Percentiles rank a stretch among this genome's conserved stretches.
phyloP scores from a whole-genome alignment of 2,888 invertebrate genomes.

The Chloroclystis v-ata region DNA sequence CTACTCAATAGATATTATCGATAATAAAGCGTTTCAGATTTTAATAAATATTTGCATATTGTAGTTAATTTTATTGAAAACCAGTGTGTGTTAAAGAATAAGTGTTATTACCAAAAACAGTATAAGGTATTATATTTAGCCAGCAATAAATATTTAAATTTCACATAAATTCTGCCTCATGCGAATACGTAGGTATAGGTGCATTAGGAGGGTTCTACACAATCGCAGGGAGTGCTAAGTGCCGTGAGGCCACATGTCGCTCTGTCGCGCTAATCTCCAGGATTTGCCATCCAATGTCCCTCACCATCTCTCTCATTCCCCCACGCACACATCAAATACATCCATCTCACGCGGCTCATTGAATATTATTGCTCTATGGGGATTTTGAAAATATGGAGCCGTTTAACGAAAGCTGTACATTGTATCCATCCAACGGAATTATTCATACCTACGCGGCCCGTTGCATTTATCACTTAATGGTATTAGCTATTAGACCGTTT shows the following conservation, averaged over 20 bases:
- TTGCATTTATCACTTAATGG: conserved; percentile 78
- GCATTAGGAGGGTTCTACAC: conserved; percentile 39
- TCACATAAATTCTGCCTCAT: conserved; percentile 46
- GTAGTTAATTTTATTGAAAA: no score
- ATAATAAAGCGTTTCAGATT: background rate
- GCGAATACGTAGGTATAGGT: conserved; percentile 41
- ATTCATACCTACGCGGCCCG: conserved; percentile 73
- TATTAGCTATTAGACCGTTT: conserved; percentile 74
- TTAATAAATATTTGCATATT: no score
- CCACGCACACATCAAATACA: conserved; percentile 42
- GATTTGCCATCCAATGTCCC: conserved; percentile 75
- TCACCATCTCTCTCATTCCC: conserved; percentile 50
- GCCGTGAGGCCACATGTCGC: conserved; percentile 76
- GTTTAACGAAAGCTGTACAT: conserved; percentile 76
- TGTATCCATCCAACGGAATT: conserved; percentile 75
- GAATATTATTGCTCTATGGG: conserved; percentile 78
- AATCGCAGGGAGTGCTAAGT: conserved; percentile 61
- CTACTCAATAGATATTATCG: background rate
- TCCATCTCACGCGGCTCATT: conserved; percentile 69
- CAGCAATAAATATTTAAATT: conserved; percentile 27
- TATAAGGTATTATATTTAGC: no score
- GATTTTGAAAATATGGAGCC: conserved; percentile 78
- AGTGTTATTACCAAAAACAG: no score
- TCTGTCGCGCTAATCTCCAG: conserved; percentile 75
- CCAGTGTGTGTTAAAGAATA: no score